Percentiles rank a stretch among this genome's conserved stretches.
Evolutionary conservation across 2,797 vertebrate species (phyloP).

Genomic region (Eidolon dupreanum): DNA sequence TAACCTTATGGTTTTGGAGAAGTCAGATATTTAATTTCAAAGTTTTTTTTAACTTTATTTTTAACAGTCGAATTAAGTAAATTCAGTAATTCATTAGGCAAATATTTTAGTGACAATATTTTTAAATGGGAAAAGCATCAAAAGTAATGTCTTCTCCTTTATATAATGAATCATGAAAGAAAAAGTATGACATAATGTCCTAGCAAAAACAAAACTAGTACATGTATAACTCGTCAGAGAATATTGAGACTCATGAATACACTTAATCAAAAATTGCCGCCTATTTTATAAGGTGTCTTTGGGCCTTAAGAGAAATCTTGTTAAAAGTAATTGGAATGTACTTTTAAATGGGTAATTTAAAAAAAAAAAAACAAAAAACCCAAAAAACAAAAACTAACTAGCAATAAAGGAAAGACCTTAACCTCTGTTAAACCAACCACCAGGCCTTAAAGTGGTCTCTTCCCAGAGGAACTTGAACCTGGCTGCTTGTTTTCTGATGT

Average conservation of each 20-base stretch:
- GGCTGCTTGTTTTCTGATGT: not conserved
- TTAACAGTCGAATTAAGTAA: not conserved
- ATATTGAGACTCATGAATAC: not conserved
- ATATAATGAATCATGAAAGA: not conserved
- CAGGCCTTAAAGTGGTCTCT: fast-evolving
- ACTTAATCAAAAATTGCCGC: not conserved
- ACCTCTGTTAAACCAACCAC: not conserved
- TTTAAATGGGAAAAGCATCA: not conserved
- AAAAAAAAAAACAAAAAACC: not conserved
- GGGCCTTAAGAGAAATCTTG: not conserved
- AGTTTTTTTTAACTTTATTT: constrained; percentile 40
- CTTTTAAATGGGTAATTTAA: not conserved
- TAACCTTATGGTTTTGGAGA: not conserved
- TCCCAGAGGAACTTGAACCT: not conserved
- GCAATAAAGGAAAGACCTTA: too few relatives aligned
- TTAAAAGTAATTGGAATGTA: not conserved
- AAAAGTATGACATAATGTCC: not conserved
- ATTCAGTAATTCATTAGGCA: not conserved
- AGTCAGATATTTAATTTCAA: not conserved
- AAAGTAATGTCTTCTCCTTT: not conserved
- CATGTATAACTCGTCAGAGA: not conserved
- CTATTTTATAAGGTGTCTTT: not conserved
- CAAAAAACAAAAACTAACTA: not conserved
- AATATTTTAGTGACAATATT: not conserved
- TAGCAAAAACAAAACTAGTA: not conserved